phyloP scores from a whole-genome alignment of 2,888 invertebrate genomes.

The Endomychus coccineus region DNA sequence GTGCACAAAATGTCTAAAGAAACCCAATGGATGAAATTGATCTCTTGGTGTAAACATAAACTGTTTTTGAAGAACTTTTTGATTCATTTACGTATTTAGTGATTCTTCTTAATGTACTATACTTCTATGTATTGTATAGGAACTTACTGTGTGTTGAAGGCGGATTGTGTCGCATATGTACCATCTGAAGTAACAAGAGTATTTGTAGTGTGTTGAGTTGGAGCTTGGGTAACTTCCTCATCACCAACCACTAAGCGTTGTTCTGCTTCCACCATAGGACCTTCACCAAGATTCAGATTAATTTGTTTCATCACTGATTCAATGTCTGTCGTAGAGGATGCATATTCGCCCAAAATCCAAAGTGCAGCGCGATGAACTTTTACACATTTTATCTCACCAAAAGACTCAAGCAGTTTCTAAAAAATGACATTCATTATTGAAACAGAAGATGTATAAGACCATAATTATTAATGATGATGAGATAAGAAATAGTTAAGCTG shows the following conservation, averaged over 20 bases:
- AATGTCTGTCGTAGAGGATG: constrained; percentile 69
- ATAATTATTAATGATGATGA: too few species aligned
- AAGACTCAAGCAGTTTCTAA: constrained; percentile 67
- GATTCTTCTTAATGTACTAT: constrained; percentile 1
- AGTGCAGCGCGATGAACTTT: constrained; percentile 89
- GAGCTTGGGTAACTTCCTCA: constrained; percentile 44
- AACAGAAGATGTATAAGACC: too few species aligned
- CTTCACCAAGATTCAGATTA: constrained; percentile 65
- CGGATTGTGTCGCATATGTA: constrained; percentile 97
- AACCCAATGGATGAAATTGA: too few species aligned
- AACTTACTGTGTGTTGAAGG: constrained; percentile 75
- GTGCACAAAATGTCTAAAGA: too few species aligned
- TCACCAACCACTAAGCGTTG: constrained; percentile 69
- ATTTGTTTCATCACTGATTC: constrained; percentile 72
- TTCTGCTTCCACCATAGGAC: constrained; percentile 57
- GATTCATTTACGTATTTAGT: not conserved
- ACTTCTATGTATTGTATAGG: constrained; percentile 1
- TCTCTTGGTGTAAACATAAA: not conserved
- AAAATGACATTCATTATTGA: too few species aligned
- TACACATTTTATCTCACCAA: constrained; percentile 80
- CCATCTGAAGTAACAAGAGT: constrained; percentile 96
- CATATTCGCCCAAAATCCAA: constrained; percentile 98
- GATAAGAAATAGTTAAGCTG: too few species aligned
- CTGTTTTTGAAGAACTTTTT: not conserved
- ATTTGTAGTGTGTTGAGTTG: constrained; percentile 36